Base-by-base conservation (phyloP, 2,113 vertebrate genomes). In the Girardinichthys multiradiatus region DNA sequence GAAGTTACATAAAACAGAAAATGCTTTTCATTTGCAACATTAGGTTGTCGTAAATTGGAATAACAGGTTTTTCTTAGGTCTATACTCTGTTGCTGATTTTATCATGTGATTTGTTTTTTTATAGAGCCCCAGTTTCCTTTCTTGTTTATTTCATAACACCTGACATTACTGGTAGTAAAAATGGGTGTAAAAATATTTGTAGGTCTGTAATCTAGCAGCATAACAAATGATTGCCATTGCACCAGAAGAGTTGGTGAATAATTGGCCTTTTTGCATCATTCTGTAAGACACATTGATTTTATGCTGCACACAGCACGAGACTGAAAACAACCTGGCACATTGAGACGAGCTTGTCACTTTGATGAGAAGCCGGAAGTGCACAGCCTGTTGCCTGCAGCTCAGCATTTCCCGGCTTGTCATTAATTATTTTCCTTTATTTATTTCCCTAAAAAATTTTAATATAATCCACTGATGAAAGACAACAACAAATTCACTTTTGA, bases 211-310 rank as follows among this genome's bases (percentile, higher is more conserved):
- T 69, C 17, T 39, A 17, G 67, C 67, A 57, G 14, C 54, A 58
- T 14, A 17, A 57, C 6, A 33, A 39, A 35, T 21, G n/a, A 21
- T 24, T 42, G 15, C 12, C 21, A 31, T n/a, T 48, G 27, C 11
- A 57, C 31, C 30, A 1, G 51, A 27, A 14, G 31, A 57, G 26
- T 42, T 6, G 21, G 57, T 33, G 26, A 24, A 39, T 42, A 42
- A 42, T 29, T 70, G 35, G 26, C 57, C 57, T 70, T 29, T 60
- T 42, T 42, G 33, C 33, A 70, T 70, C 33, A 60, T 70, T 70
- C 57, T 60, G 17, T 11, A 7, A 29, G 26, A 33, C 13, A 24
- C 57, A 70, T 58, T 60, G 57, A 70, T 70, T 70, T 60, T 37
- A 57, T 33, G 42, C 63, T 28, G 37, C 37, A 65, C 63, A 28